A percentile compares a stretch with the other conserved stretches of the same genome.
Evolutionary conservation across 2,797 vertebrate species (phyloP).

Genomic region (Microtus californicus): DNA sequence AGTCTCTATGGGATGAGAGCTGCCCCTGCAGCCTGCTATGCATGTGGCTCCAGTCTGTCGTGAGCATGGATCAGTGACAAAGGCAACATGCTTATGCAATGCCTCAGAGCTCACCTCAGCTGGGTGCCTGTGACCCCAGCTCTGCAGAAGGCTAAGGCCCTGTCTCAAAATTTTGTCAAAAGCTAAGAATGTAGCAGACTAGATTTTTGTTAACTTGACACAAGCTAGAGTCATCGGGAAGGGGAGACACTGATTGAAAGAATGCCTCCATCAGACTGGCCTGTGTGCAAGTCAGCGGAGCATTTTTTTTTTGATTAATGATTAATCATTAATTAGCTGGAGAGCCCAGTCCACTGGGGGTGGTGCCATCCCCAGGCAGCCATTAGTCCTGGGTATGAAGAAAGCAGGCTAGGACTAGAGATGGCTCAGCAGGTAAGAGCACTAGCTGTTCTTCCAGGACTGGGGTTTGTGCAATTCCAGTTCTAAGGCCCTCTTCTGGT

Average conservation of each 20-base stretch:
- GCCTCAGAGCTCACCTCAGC: neutral
- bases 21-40: fast-evolving
- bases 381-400: neutral
- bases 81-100: neutral
- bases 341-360: no score
- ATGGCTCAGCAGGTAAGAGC: neutral
- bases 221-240: neutral
- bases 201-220: neutral
- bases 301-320: neutral
- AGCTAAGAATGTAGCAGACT: neutral
- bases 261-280: neutral
- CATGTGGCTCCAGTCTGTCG: fast-evolving
- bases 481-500: neutral
- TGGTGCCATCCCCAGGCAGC: neutral
- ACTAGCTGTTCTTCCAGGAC: neutral
- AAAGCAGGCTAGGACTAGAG: neutral
- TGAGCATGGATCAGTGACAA: neutral
- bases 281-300: neutral
- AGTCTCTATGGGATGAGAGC: neutral
- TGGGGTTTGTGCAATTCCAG: neutral
- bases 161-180: neutral
- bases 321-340: no score
- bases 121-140: neutral
- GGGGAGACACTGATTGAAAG: neutral
- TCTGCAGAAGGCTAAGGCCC: neutral